Base-by-base conservation (phyloP, 1,140 invertebrate species). In the Galleria mellonella region DNA sequence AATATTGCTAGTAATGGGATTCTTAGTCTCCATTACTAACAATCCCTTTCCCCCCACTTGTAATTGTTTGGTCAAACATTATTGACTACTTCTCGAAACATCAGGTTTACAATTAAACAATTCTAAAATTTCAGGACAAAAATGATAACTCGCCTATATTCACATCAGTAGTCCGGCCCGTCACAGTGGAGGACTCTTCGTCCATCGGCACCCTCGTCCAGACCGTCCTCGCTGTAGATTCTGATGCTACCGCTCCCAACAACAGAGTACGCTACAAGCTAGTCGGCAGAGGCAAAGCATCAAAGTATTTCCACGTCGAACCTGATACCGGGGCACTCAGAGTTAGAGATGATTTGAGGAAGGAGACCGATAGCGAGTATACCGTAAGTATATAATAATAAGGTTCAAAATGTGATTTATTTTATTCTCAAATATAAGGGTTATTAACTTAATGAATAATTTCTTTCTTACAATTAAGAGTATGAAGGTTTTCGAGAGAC, bases 111-210 rank as follows among this genome's bases (percentile, higher is more conserved):
- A 23, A 23, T 23, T 3, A 23, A 23, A 3, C 2, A 23, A 23
- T 23, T 23, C 6, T 3, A 23, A 3, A 23, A 23, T 85, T 87
- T 7, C 62, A 92, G 88, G 93, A 95, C 73, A 89, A 92, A 47
- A 95, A 96, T 73, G 94, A 96, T 73, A 92, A 95, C 51, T 91
- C 94, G 0, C 97, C 97, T 7, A 89, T 94, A 10, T 98, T 97
- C 68, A 92, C 92, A 1, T 91, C 91, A 0, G 89, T 94, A 4
- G 91, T 94, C 0, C 89, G 92, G 37, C 94, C 95, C 0, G 91
- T 96, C 6, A 93, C 93, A 0, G 81, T 97, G 4, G 94, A 95
- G 47, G 95, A 96, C 63, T 92, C 94, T 32, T 90, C 92, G 0
- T 87, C 92, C 0, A 93, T 96, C 48, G 95, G 95, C 15, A 92